Conservation (phyloP, 2,113 vertebrate species). For the Lynx canadensis region DNA sequence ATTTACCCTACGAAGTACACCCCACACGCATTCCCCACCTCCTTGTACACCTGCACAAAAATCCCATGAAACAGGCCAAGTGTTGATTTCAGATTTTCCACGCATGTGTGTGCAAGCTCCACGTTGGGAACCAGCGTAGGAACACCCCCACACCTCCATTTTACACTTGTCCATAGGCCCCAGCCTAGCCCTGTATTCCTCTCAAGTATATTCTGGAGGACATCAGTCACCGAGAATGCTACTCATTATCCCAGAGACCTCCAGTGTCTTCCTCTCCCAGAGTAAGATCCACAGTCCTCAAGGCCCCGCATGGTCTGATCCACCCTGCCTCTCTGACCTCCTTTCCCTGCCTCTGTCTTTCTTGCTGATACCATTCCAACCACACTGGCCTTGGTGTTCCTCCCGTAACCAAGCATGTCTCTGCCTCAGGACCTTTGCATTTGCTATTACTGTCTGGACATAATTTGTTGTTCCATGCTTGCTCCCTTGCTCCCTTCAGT, state of each 20-base stretch:
- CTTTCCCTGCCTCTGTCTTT: neutral
- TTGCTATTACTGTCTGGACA: neutral
- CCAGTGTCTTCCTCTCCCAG: neutral
- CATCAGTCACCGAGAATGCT: neutral
- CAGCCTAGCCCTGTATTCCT: rapidly evolving
- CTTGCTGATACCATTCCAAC: no score
- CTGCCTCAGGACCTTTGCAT: neutral
- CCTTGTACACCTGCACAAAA: no score
- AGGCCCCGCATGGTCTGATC: neutral
- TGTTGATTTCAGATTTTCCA: neutral
- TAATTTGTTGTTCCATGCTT: neutral
- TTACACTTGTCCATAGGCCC: neutral
- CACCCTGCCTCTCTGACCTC: neutral
- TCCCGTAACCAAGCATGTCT: neutral
- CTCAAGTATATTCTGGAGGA: neutral
- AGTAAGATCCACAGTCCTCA: neutral
- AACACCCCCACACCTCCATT: no score
- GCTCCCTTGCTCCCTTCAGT: neutral
- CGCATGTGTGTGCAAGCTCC: rapidly evolving
- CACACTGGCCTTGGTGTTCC: neutral
- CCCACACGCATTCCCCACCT: rapidly evolving
- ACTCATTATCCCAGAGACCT: neutral
- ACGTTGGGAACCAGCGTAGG: rapidly evolving
- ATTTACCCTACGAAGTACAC: neutral
- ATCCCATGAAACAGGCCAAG: neutral